Conservation (phyloP, 2,113 vertebrate genomes). For the Manacus vitellinus region DNA sequence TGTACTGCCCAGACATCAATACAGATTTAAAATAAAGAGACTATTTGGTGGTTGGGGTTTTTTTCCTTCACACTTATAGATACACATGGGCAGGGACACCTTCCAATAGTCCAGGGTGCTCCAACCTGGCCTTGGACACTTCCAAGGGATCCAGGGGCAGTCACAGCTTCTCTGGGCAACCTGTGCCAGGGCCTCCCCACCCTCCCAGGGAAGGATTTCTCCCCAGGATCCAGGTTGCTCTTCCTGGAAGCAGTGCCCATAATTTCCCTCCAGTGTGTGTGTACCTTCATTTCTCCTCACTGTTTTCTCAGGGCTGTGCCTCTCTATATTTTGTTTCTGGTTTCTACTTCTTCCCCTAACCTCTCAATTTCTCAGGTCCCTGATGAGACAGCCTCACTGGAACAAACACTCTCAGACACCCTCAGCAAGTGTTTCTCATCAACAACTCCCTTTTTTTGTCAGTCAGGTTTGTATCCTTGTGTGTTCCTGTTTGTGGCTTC, state of each 20-base stretch:
- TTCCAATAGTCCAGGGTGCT: background rate
- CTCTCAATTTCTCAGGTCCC: background rate
- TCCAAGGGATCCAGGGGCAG: background rate
- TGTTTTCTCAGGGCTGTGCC: background rate
- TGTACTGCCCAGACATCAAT: background rate
- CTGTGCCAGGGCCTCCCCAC: background rate
- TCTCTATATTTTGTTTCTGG: background rate
- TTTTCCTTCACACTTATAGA: background rate
- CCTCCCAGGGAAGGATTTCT: background rate
- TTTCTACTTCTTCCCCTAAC: background rate
- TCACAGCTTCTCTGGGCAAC: background rate
- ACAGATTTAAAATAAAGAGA: background rate
- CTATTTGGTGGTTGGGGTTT: accelerated
- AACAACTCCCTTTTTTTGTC: accelerated
- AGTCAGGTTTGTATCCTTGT: background rate
- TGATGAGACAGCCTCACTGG: accelerated
- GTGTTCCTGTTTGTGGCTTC: background rate
- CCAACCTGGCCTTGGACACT: background rate
- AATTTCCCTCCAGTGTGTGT: background rate
- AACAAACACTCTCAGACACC: accelerated
- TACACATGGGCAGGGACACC: background rate
- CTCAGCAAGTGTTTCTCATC: background rate
- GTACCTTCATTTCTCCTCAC: background rate
- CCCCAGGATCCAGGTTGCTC: background rate
- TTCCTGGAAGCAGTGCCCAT: background rate